Conservation (phyloP, 2,113 vertebrate genomes). For the Hoplias malabaricus region DNA sequence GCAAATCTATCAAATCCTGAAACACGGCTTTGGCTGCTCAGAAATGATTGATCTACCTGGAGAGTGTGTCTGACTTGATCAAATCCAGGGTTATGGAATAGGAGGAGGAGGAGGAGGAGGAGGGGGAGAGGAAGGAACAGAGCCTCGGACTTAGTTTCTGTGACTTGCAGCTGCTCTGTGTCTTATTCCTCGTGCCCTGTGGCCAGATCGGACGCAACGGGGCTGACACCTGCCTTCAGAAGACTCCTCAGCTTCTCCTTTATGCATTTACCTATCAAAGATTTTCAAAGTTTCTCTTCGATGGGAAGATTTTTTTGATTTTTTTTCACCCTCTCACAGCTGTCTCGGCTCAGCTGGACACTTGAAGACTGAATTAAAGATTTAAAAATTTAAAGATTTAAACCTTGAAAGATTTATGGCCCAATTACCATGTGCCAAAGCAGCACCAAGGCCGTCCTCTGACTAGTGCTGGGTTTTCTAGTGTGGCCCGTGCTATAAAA, state of each 20-base stretch:
- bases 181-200: neutral
- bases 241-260: neutral
- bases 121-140: neutral
- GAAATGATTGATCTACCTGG: slow-evolving; percentile 36
- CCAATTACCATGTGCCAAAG: neutral
- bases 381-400: neutral
- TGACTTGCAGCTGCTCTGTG: slow-evolving; percentile 4
- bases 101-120: no score
- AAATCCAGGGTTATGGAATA: slow-evolving; percentile 10
- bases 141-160: slow-evolving; percentile 7
- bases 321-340: neutral
- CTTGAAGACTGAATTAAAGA: neutral
- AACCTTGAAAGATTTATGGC: neutral
- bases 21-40: slow-evolving; percentile 13
- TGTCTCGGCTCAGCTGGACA: neutral
- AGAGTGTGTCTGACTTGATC: slow-evolving; percentile 31
- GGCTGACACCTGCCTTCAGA: slow-evolving; percentile 1
- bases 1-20: slow-evolving; percentile 26
- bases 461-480: neutral
- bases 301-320: neutral
- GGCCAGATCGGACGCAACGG: neutral
- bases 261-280: slow-evolving; percentile 11
- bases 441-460: neutral
- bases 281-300: neutral
- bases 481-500: neutral